These are phyloP conservation scores for Athene cunicularia DNA, from an alignment of 2,113 vertebrate species.

Conservation along the genomic window DNA sequence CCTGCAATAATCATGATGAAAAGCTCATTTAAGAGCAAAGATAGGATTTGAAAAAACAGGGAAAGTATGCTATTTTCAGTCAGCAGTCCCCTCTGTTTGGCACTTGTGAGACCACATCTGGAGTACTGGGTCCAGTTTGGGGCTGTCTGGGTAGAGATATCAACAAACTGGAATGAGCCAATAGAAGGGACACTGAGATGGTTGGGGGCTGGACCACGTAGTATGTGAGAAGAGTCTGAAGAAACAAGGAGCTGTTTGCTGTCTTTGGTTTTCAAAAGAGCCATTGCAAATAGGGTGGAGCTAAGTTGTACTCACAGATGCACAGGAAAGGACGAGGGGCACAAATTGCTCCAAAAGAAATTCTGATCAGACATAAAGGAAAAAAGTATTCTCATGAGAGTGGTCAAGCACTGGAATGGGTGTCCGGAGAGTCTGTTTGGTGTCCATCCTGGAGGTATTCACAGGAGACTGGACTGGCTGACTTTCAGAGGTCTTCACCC, in stretches of 20 bases:
- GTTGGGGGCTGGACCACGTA: not conserved
- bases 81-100: not conserved
- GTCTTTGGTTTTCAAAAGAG: not conserved
- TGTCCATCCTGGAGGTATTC: not conserved
- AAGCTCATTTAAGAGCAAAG: not conserved
- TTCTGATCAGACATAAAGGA: not conserved
- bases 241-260: not conserved
- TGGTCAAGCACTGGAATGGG: not conserved
- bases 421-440: not conserved
- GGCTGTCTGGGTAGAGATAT: not conserved
- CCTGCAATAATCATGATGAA: not conserved
- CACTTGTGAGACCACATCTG: not conserved
- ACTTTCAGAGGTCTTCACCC: not conserved
- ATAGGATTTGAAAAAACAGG: not conserved
- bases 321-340: not conserved
- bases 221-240: not conserved
- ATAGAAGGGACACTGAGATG: not conserved
- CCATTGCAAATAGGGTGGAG: not conserved
- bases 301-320: not conserved
- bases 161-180: not conserved
- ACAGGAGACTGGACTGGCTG: not conserved
- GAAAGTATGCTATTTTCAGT: accelerated
- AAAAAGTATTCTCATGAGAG: not conserved
- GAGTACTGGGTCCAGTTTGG: not conserved
- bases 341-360: not conserved